A percentile compares a stretch with the other conserved stretches of the same genome.
These are phyloP conservation scores for Drosophila greeni DNA, from an alignment of 2,888 invertebrate genomes.

Conservation along the genomic window DNA sequence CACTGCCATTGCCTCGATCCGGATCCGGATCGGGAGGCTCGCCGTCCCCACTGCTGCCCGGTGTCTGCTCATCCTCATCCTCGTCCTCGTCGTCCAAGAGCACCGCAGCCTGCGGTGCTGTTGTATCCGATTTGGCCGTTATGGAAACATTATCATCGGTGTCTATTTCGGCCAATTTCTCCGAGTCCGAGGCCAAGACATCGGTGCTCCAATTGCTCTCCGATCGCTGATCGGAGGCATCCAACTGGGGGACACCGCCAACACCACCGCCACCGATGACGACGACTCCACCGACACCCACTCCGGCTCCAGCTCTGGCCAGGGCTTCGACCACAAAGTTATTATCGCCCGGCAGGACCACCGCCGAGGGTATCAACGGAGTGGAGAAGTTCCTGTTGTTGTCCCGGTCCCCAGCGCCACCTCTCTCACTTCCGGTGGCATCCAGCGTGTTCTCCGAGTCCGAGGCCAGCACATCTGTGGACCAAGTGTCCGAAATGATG, in stretches of 20 bases:
- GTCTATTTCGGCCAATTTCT: conserved; percentile 90
- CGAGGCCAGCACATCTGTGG: conserved; percentile 97
- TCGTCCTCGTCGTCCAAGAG: conserved; percentile 41
- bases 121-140: conserved; percentile 85
- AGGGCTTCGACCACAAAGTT: conserved; percentile 77
- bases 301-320: conserved; percentile 58
- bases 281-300: conserved; percentile 58
- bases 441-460: conserved; percentile 94
- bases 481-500: conserved; percentile 98
- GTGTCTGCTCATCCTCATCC: conserved; percentile 67
- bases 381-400: conserved; percentile 79
- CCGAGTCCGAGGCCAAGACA: conserved; percentile 94
- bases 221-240: conserved; percentile 94
- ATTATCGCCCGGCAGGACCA: conserved; percentile 79
- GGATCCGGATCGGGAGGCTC: conserved; percentile 40
- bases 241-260: conserved; percentile 78
- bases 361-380: conserved; percentile 79
- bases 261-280: background rate
- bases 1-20: conserved; percentile 63
- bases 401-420: conserved; percentile 82
- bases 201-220: conserved; percentile 99
- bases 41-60: conserved; percentile 71
- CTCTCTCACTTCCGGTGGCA: conserved; percentile 78
- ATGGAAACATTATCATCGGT: conserved; percentile 84
- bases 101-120: conserved; percentile 26